phyloP scores from a whole-genome alignment of 1,140 invertebrate species.

The Triops cancriformis region DNA sequence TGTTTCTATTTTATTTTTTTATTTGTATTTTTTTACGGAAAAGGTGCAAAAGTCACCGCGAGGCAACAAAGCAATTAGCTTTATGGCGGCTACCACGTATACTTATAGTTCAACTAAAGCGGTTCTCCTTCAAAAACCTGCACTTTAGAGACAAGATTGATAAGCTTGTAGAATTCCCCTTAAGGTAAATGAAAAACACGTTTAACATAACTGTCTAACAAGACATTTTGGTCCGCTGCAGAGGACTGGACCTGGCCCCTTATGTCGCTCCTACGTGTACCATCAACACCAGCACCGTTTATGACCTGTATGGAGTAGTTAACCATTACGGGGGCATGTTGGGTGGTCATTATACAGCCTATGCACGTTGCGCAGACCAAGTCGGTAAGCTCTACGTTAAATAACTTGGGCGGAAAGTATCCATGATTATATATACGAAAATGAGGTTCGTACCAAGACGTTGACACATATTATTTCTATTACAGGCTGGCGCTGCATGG shows the following conservation, averaged over 20 bases:
- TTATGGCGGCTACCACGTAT: slow-evolving; percentile 41
- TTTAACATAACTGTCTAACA: not conserved
- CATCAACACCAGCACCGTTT: slow-evolving; percentile 37
- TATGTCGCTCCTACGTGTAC: slow-evolving; percentile 34
- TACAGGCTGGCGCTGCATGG: slow-evolving; percentile 44
- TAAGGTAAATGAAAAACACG: slow-evolving; percentile 33
- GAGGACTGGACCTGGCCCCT: slow-evolving; percentile 41
- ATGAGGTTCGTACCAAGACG: slow-evolving; percentile 2
- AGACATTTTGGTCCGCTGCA: slow-evolving; percentile 28
- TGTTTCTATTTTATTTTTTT: no score
- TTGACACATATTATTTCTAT: slow-evolving; percentile 17
- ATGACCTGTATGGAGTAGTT: slow-evolving; percentile 47
- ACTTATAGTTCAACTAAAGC: slow-evolving; percentile 42
- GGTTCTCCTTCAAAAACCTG: slow-evolving; percentile 41
- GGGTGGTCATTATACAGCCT: slow-evolving; percentile 47
- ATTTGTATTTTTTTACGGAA: no score
- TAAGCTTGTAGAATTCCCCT: slow-evolving; percentile 44
- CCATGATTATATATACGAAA: no score
- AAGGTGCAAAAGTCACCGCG: slow-evolving; percentile 40
- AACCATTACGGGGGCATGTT: slow-evolving; percentile 46
- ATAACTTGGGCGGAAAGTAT: not conserved
- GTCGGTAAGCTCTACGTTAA: slow-evolving; percentile 37
- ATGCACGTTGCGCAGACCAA: slow-evolving; percentile 40
- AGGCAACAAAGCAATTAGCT: slow-evolving; percentile 42
- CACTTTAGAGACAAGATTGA: slow-evolving; percentile 45